Evolutionary conservation across 2,888 invertebrate species (phyloP).

Genomic region (Meiosimyza decipiens): DNA sequence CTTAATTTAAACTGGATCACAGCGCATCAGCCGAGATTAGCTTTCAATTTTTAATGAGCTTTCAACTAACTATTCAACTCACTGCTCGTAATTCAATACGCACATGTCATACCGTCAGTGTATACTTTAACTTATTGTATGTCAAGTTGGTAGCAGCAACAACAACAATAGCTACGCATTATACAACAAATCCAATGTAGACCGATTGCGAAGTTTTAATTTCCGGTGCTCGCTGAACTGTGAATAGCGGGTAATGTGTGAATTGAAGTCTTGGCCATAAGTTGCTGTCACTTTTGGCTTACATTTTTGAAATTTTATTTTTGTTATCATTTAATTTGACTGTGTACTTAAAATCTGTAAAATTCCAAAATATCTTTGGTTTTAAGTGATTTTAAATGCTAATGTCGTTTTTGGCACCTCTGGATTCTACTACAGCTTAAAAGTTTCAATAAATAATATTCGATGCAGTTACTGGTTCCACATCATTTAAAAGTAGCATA

Average conservation of each 20-base stretch:
- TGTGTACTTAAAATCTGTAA: too few species aligned
- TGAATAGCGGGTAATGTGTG: background rate
- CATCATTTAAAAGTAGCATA: too few species aligned
- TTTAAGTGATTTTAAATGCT: too few species aligned
- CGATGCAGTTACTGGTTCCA: too few species aligned
- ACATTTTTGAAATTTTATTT: too few species aligned
- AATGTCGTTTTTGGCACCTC: too few species aligned
- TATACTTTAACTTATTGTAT: background rate
- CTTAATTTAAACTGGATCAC: conserved; percentile 10
- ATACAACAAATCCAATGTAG: background rate
- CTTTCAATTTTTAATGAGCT: background rate
- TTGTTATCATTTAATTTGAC: too few species aligned
- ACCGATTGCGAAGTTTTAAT: conserved; percentile 7
- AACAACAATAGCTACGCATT: background rate
- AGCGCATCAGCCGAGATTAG: conserved; percentile 4
- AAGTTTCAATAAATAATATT: too few species aligned
- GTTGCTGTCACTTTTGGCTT: too few species aligned
- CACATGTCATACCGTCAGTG: too few species aligned
- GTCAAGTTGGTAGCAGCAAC: background rate
- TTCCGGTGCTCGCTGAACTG: conserved; percentile 24
- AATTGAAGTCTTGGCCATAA: conserved; percentile 3
- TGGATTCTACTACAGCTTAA: too few species aligned
- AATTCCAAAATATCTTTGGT: too few species aligned
- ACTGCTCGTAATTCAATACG: background rate
- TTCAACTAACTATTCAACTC: conserved; percentile 2